A percentile compares a stretch with the other conserved stretches of the same genome.
Conservation (phyloP, 2,113 vertebrate species). For the Oreochromis tanganicae region DNA sequence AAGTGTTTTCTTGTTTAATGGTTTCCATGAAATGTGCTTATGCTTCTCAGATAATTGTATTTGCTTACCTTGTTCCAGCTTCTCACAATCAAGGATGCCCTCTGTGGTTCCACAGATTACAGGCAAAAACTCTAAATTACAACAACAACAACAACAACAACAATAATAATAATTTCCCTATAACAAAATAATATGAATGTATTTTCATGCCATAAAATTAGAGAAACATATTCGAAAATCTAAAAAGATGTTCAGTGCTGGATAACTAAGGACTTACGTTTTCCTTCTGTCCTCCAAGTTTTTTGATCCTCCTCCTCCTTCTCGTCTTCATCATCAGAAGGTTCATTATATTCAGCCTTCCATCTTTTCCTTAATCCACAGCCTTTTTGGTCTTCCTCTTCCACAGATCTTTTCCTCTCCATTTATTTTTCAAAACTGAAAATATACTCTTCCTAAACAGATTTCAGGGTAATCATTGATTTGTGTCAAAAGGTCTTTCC, state of each 20-base stretch:
- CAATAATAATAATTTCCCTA: rapidly evolving
- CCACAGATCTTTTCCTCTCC: not conserved
- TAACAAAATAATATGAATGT: not conserved
- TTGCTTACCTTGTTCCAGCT: not conserved
- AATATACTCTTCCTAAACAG: not conserved
- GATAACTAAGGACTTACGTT: not conserved
- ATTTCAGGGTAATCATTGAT: not conserved
- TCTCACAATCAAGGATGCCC: not conserved
- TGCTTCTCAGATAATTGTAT: not conserved
- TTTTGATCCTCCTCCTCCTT: rapidly evolving
- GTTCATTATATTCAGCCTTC: rapidly evolving
- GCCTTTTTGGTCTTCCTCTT: rapidly evolving
- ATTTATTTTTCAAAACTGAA: not conserved
- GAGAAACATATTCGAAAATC: not conserved
- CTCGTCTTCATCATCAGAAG: not conserved
- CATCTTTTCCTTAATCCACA: not conserved
- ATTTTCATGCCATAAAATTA: not conserved
- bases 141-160: not conserved
- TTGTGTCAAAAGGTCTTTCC: not conserved
- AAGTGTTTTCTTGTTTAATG: not conserved
- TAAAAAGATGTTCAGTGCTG: not conserved
- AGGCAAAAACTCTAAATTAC: not conserved
- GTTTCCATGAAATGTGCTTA: not conserved
- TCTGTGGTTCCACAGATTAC: not conserved
- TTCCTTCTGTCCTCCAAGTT: not conserved